phyloP scores from a whole-genome alignment of 2,888 invertebrate species.

The Sarcophaga variegata region DNA sequence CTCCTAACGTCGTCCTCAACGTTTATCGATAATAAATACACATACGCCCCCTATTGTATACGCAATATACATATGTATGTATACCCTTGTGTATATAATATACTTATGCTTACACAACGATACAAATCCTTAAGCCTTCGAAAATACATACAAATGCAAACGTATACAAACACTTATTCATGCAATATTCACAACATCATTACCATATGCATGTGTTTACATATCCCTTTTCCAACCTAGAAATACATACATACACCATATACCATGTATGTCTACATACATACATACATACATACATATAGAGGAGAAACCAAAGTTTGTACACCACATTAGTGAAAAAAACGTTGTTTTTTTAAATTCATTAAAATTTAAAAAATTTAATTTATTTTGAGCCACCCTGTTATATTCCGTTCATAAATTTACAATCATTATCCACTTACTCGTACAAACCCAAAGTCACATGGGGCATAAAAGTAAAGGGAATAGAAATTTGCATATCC shows the following conservation, averaged over 20 bases:
- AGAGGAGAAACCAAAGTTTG: too few relatives aligned
- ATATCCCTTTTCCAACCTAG: too few relatives aligned
- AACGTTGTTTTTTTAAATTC: too few relatives aligned
- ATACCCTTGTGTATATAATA: slow-evolving; percentile 1
- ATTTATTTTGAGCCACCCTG: too few relatives aligned
- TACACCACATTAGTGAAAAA: too few relatives aligned
- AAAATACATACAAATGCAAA: slow-evolving; percentile 11
- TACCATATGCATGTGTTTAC: not conserved
- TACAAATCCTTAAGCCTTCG: slow-evolving; percentile 42
- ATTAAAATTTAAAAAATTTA: too few relatives aligned
- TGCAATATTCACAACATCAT: not conserved
- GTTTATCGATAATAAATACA: not conserved
- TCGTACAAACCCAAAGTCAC: slow-evolving; percentile 5
- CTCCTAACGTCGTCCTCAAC: not conserved
- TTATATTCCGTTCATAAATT: too few relatives aligned
- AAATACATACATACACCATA: not conserved
- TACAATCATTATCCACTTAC: not conserved
- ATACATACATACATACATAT: not conserved
- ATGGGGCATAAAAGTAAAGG: not conserved
- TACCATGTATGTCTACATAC: not conserved
- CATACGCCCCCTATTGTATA: not conserved
- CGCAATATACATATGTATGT: too few relatives aligned
- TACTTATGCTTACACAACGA: slow-evolving; percentile 14
- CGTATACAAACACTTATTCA: not conserved
- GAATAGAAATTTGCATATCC: slow-evolving; percentile 59